phyloP scores from a whole-genome alignment of 2,797 vertebrate species.

The Brachyrhaphis roseni region DNA sequence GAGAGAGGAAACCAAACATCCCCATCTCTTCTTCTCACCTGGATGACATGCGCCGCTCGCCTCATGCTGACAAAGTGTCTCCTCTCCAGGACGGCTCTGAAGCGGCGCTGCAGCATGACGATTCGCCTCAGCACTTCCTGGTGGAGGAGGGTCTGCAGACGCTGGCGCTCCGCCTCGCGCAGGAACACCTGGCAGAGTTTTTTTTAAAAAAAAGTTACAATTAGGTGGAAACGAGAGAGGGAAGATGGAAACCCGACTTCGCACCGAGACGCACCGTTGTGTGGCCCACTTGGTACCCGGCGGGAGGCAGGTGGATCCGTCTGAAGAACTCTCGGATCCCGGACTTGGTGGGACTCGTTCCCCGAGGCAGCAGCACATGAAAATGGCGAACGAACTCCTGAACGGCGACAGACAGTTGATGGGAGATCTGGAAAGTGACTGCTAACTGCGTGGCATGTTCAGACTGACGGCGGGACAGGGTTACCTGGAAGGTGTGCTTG shows the following conservation, averaged over 20 bases:
- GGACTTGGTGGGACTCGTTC: constrained; percentile 83
- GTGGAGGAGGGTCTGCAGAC: constrained; percentile 90
- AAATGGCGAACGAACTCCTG: constrained; percentile 96
- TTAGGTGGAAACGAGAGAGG: neutral
- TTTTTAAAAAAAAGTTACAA: neutral
- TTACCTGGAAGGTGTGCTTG: constrained; percentile 95
- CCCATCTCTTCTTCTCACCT: constrained; percentile 77
- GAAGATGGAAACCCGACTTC: neutral
- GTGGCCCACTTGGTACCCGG: constrained; percentile 94
- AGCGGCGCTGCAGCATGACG: constrained; percentile 86
- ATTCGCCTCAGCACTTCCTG: constrained; percentile 92
- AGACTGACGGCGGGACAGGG: neutral
- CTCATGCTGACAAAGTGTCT: constrained; percentile 86
- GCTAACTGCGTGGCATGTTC: neutral
- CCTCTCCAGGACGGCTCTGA: constrained; percentile 87
- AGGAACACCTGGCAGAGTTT: constrained; percentile 86
- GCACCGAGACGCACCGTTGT: constrained; percentile 88
- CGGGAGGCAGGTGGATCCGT: constrained; percentile 83
- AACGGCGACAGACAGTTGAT: constrained; percentile 1
- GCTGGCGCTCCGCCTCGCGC: constrained; percentile 90
- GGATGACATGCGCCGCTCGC: constrained; percentile 81
- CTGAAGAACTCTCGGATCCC: constrained; percentile 90
- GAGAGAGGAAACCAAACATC: neutral
- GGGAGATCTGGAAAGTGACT: neutral
- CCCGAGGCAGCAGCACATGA: constrained; percentile 89